Base-by-base conservation (phyloP, 1,140 invertebrate species). In the Brachionus asplanchnoidis region DNA sequence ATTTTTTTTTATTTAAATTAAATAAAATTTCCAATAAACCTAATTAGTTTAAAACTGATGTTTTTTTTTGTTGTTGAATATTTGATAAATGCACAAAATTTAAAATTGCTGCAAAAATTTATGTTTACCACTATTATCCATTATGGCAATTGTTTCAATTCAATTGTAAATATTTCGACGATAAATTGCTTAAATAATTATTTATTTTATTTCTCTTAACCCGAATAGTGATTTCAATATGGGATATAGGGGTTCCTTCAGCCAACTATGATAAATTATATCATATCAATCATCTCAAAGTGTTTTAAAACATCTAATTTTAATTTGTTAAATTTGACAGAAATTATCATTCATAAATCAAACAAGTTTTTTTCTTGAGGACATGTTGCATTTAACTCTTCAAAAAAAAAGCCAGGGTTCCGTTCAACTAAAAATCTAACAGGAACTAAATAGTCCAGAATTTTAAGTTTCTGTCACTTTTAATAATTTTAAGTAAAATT, bases 161-260 rank as follows among this genome's bases (percentile, higher is more conserved):
- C 9, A 20, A 20, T 60, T 20, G 53, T 60, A 60, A 60, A 60
- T 60, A 23, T 23, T 60, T 60, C 9, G 3, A 60, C 53, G 53
- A 60, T 60, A 60, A 60, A 60, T 60, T 60, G 53, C 53, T 60
- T 60, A 60, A 60, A 60, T 60, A 60, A 60, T 60, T 60, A 60
- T 60, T 60, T 60, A 17, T 53, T 17, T 53, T 6, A 53, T 60
- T 60, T 60, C 20, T 60, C 17, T 20, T 4, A 60, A 23, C 53
- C 53, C 53, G n/a, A 9, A 60, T 60, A 60, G 14, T 60, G 53
- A 60, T 60, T 60, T 60, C 53, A 60, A 60, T 60, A 60, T 11
- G n/a, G 17, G 53, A 60, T 60, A 60, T 60, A 60, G 8, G 20
- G 53, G 14, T 20, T 60, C 11, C 20, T 60, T 60, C 20, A 23